Evolutionary conservation across 37 sponge, comb jelly and placozoan species (phyloP).

Genomic region (Axinella damicornis): DNA sequence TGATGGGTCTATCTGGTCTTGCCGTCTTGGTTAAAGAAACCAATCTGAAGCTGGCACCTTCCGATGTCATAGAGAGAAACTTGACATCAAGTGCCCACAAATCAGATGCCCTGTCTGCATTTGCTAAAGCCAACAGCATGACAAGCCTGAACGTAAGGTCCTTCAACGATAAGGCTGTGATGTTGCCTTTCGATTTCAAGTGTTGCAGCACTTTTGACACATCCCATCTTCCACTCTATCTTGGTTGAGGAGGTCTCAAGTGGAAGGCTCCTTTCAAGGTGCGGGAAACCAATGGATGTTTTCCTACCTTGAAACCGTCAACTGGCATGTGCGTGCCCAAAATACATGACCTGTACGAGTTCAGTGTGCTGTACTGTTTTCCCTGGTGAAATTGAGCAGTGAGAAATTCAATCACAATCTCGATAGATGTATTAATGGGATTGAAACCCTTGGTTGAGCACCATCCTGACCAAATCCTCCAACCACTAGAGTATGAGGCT

Average conservation of each 20-base stretch:
- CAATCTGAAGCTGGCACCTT: neutral
- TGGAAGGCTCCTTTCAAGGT: neutral
- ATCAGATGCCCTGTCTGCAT: neutral
- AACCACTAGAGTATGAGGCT: neutral
- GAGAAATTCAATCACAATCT: neutral
- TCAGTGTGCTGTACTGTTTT: conserved; percentile 12
- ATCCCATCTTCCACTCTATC: neutral
- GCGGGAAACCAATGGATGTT: neutral
- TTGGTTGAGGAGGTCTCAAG: conserved; percentile 3
- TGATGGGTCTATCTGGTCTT: neutral
- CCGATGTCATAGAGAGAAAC: neutral
- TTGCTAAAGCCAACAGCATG: neutral
- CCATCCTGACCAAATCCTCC: conserved; percentile 13
- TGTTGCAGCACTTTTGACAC: neutral
- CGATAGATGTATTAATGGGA: neutral
- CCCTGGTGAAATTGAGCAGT: neutral
- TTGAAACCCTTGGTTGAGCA: neutral
- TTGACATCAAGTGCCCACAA: neutral
- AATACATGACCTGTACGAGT: neutral
- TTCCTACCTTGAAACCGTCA: neutral
- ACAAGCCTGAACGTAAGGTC: neutral
- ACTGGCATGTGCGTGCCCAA: neutral
- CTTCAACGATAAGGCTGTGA: neutral
- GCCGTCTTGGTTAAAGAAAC: neutral
- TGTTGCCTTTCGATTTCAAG: neutral